These are phyloP conservation scores for Vespertilio murinus DNA, from an alignment of 2,797 vertebrate species.

Conservation along the genomic window DNA sequence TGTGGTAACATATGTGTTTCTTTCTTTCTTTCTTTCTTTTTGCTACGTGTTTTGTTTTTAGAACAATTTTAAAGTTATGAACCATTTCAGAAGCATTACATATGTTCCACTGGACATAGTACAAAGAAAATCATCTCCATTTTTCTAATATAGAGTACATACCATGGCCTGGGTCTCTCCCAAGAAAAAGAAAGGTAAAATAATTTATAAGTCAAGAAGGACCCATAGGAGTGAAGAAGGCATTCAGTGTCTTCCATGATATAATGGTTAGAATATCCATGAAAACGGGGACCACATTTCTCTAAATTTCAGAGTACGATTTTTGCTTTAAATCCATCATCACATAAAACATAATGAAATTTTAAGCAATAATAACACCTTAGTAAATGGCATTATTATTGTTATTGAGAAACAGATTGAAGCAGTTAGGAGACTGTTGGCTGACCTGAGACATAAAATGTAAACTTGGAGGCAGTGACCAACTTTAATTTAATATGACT, in stretches of 20 bases:
- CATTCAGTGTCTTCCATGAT: constrained; percentile 74
- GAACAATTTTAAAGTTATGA: constrained; percentile 55
- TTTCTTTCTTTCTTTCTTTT: neutral
- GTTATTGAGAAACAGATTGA: constrained; percentile 82
- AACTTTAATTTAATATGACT: constrained; percentile 53
- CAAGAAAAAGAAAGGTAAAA: constrained; percentile 77
- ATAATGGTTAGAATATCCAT: constrained; percentile 78
- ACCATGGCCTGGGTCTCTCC: constrained; percentile 60
- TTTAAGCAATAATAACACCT: constrained; percentile 82
- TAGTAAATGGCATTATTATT: constrained; percentile 76
- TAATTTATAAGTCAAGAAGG: constrained; percentile 75
- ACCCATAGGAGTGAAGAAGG: constrained; percentile 66
- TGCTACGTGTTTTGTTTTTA: neutral
- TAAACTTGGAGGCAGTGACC: constrained; percentile 42
- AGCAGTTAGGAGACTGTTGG: constrained; percentile 80
- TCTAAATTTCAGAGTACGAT: constrained; percentile 77
- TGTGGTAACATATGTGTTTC: neutral
- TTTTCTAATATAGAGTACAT: constrained; percentile 60
- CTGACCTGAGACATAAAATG: constrained; percentile 78
- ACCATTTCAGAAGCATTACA: constrained; percentile 62
- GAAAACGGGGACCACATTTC: constrained; percentile 72
- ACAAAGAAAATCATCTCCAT: constrained; percentile 75
- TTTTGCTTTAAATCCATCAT: constrained; percentile 85
- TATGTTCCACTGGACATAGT: constrained; percentile 69
- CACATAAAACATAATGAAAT: constrained; percentile 82